phyloP scores from a whole-genome alignment of 2,888 invertebrate species.

The Gryllus longicercus region DNA sequence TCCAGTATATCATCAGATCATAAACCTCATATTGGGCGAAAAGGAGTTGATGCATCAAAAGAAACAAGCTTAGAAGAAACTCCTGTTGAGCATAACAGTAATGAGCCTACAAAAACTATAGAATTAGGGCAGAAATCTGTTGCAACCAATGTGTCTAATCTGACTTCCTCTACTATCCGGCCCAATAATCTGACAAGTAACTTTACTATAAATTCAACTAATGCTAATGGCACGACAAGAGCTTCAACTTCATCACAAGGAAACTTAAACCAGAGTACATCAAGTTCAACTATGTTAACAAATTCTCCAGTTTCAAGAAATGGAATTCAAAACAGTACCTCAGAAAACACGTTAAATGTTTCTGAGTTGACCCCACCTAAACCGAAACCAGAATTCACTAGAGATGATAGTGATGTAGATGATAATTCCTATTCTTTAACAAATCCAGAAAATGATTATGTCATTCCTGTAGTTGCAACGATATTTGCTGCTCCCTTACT shows the following conservation, averaged over 20 bases:
- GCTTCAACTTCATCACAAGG: too few relatives aligned
- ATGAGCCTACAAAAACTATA: neutral
- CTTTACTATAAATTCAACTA: too few relatives aligned
- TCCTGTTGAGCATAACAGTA: neutral
- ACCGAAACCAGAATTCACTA: neutral
- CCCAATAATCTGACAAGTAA: too few relatives aligned
- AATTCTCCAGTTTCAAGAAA: too few relatives aligned
- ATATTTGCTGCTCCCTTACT: slow-evolving; percentile 73
- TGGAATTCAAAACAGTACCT: too few relatives aligned
- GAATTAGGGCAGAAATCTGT: neutral
- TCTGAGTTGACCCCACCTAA: too few relatives aligned
- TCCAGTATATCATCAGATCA: neutral
- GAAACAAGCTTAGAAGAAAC: neutral
- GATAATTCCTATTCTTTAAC: neutral
- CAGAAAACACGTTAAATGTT: too few relatives aligned
- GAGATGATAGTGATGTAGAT: neutral
- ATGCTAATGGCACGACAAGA: too few relatives aligned
- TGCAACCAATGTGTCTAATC: neutral
- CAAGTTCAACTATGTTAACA: too few relatives aligned
- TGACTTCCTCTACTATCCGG: too few relatives aligned
- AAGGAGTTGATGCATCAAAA: too few relatives aligned
- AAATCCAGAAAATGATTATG: slow-evolving; percentile 52
- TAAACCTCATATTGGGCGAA: neutral
- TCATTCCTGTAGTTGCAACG: slow-evolving; percentile 70
- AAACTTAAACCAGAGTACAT: too few relatives aligned